Evolutionary conservation across 1,140 invertebrate species (phyloP).

Genomic region (Drosophila willistoni): DNA sequence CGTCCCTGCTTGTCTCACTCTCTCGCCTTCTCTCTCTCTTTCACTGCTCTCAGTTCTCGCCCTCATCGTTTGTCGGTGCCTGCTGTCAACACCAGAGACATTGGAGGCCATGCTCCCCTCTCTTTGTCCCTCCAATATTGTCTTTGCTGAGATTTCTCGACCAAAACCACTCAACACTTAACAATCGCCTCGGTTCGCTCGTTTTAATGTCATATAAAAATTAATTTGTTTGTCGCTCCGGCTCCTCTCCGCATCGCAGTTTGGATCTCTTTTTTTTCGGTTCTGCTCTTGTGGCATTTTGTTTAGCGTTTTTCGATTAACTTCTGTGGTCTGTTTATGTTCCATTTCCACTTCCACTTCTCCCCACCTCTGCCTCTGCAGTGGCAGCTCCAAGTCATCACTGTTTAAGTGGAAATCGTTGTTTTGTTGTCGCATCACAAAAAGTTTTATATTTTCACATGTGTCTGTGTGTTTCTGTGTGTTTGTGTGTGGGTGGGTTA

Average conservation of each 20-base stretch:
- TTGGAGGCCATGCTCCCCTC: conserved; percentile 37
- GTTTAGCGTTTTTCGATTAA: conserved; percentile 81
- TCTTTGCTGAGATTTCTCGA: conserved; percentile 73
- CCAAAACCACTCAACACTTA: conserved; percentile 72
- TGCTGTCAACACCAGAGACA: conserved; percentile 55
- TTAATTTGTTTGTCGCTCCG: conserved; percentile 79
- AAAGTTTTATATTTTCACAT: conserved; percentile 48
- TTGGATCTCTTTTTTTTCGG: conserved; percentile 3
- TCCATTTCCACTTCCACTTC: neutral
- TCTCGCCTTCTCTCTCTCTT: conserved; percentile 9
- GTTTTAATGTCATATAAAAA: conserved; percentile 82
- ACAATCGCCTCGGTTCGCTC: conserved; percentile 69
- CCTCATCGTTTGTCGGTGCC: conserved; percentile 14
- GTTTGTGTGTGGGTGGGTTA: conserved; percentile 43
- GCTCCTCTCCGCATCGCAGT: conserved; percentile 17
- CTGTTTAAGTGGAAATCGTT: conserved; percentile 80
- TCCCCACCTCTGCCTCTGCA: conserved; percentile 27
- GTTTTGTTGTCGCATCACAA: conserved; percentile 74
- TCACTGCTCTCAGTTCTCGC: conserved; percentile 30
- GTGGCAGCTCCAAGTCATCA: conserved; percentile 38
- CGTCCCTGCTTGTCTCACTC: neutral
- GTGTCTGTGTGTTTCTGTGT: conserved; percentile 9
- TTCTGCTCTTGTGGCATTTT: conserved; percentile 47
- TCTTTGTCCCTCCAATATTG: conserved; percentile 55
- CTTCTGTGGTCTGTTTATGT: conserved; percentile 68